Percentiles rank a stretch among this genome's conserved stretches.
These are phyloP conservation scores for Lycaena phlaeas DNA, from an alignment of 2,888 invertebrate genomes.

Conservation along the genomic window DNA sequence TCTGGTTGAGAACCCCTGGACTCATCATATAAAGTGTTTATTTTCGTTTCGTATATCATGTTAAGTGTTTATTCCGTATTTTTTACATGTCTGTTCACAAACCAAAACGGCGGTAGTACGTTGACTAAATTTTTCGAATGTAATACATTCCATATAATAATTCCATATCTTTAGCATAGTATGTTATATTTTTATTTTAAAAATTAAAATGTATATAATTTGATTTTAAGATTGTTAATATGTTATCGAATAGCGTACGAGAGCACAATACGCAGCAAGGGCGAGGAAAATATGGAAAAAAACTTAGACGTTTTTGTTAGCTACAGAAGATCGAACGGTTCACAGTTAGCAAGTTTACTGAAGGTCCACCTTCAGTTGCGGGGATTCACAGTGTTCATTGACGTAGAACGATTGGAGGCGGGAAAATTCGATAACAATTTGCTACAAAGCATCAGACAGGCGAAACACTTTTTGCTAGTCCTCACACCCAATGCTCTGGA, in stretches of 20 bases:
- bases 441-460: conserved; percentile 95
- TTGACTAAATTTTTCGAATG: neutral
- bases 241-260: conserved; percentile 79
- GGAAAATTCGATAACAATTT: conserved; percentile 99
- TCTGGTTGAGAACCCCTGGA: no score
- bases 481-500: conserved; percentile 96
- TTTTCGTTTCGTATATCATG: no score
- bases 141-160: neutral
- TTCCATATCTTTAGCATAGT: no score
- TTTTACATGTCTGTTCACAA: conserved; percentile 2
- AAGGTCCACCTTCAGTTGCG: conserved; percentile 97
- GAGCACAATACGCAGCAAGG: conserved; percentile 76
- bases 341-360: conserved; percentile 93
- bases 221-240: no score
- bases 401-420: conserved; percentile 97
- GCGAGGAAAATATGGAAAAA: conserved; percentile 87
- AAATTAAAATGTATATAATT: no score
- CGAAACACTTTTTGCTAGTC: conserved; percentile 96
- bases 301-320: conserved; percentile 98
- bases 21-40: no score
- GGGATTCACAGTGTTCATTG: conserved; percentile 97
- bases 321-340: conserved; percentile 97
- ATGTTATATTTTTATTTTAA: no score
- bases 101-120: neutral
- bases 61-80: neutral